Evolutionary conservation across 2,888 invertebrate species (phyloP), one percentile per base, ranked within the genome.

Genomic region (Liposcelis brunnea): DNA sequence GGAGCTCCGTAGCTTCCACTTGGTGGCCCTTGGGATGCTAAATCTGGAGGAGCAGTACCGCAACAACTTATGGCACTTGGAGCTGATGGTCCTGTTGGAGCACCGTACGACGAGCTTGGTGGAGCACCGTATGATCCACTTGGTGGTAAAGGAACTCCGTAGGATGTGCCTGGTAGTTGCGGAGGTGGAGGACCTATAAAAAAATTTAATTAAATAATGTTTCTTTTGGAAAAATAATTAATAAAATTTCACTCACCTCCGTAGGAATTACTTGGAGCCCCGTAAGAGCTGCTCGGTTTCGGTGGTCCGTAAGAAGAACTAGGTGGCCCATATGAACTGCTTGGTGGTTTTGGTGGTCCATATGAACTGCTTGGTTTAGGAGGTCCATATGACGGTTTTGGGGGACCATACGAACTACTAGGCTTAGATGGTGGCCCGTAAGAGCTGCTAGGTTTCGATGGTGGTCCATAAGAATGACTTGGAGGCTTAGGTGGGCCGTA

Each of bases 21-120:
- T n/a, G 48, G 45, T 6, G 50, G 48, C 18, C 44, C 26, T 42
- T 32, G 34, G n/a, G 31, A 44, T 3, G 45, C 49, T 15, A 54
- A 48, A 34, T 52, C 48, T 12, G 53, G 52, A 10, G 59, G 60
- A 1, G 56, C 53, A n/a, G 63, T 61, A 31, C 66, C 66, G 52
- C 65, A 63, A 46, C 61, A 58, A 18, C 18, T 44, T 8, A 21
- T 31, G 21, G 12, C 2, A n/a, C 21, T 31, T 12, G 16, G 18
- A 18, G 47, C 44, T 40, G 47, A 47, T 2, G 46, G 38, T 18
- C 48, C 37, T 43, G 59, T 59, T 31, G 64, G 62, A 35, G 59
- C 55, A 43, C 57, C 54, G 49, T 63, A 63, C 5, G 55, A 52
- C 49, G 59, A 56, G 42, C 36, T 31, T 32, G 50, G 44, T 14